Base-by-base conservation (phyloP, 92 coral and sea anemone species). In the Porites evermanni region DNA sequence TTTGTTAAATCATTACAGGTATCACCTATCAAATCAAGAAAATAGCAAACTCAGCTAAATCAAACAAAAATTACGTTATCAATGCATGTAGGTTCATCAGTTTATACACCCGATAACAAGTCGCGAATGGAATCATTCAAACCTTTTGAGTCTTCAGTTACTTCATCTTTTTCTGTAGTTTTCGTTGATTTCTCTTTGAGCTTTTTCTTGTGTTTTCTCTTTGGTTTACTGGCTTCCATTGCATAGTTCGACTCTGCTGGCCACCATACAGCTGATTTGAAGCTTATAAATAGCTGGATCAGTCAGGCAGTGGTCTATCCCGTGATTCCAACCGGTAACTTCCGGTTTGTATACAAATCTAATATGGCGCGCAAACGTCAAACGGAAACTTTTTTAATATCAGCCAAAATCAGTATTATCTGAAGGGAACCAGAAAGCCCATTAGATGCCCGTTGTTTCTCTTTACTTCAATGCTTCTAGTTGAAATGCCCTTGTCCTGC, bases 221-320 rank as follows among this genome's bases (percentile, higher is more conserved):
- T 91, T 19, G 98, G 95, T 81, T 91, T 95, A 21, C 91, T 97
- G 23, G 98, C 99, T 87, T 97, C 99, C 98, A 96, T 96, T 65
- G 84, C 93, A 92, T 88, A 76, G 75, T 89, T 73, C 44, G 47
- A 38, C 1, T 38, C 47, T 2, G 47, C 47, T 38, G 47, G 47
- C 47, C 47, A 64, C 16, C 13, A 8, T 53, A 47, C 79, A 74
- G 64, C 87, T 64, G 72, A 73, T 64, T 59, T 50, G 21, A 24
- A 53, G 56, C 6, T 6, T 20, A 1, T 7, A 19, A 44, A 50
- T 20, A 10, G 12, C 11, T 47, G 69, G 70, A 47, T 53, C 74
- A 65, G 52, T 59, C 69, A 53, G 44, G 20, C 13, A 11, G 72
- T 2, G 52, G 51, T 64, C 53, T 64, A 83, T 83, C 87, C 87